These are phyloP conservation scores for Caenorhabditis inopinata DNA, from an alignment of 1,140 invertebrate genomes.

Conservation along the genomic window DNA sequence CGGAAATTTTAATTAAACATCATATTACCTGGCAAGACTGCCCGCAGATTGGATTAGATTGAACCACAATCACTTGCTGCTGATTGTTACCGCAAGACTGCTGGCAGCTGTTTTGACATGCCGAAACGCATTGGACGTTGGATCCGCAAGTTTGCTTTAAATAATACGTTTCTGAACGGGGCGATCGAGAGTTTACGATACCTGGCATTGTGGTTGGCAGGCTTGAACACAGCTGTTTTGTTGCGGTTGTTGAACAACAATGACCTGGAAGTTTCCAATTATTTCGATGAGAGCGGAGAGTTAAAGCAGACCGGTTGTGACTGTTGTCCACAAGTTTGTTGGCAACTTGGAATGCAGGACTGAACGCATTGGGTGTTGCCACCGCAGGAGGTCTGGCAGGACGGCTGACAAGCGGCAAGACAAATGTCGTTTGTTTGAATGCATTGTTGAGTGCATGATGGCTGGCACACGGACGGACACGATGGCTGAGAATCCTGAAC, in stretches of 20 bases:
- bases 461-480: constrained; percentile 45
- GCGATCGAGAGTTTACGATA: neutral
- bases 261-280: constrained; percentile 14
- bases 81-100: constrained; percentile 41
- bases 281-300: neutral
- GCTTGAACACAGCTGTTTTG: constrained; percentile 40
- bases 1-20: constrained; percentile 20
- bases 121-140: constrained; percentile 42
- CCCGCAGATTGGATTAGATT: constrained; percentile 41
- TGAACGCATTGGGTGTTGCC: constrained; percentile 49
- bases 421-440: constrained; percentile 46
- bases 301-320: constrained; percentile 38
- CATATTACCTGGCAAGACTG: constrained; percentile 42
- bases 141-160: constrained; percentile 35
- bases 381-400: constrained; percentile 48
- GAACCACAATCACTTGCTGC: constrained; percentile 46
- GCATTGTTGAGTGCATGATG: constrained; percentile 42
- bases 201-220: constrained; percentile 51
- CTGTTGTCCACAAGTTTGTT: constrained; percentile 46
- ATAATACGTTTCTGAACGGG: neutral
- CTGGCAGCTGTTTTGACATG: constrained; percentile 48
- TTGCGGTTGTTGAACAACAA: constrained; percentile 44
- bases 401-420: constrained; percentile 46
- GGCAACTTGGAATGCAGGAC: constrained; percentile 48
- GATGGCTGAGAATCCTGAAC: constrained; percentile 38